A percentile compares a stretch with the other conserved stretches of the same genome.
phyloP scores from a whole-genome alignment of 2,888 invertebrate species.

The Shargacucullia verbasci region DNA sequence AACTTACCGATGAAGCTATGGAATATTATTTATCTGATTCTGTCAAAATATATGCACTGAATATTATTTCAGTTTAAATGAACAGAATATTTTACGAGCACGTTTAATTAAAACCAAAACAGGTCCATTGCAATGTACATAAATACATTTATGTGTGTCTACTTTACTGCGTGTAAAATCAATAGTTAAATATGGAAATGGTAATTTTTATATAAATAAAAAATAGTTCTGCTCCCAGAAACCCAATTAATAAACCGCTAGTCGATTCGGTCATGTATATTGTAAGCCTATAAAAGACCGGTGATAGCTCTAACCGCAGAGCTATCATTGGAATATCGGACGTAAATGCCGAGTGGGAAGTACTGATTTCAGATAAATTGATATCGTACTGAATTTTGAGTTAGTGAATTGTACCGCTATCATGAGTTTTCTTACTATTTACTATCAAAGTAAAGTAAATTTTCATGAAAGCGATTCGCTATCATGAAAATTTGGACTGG shows the following conservation, averaged over 20 bases:
- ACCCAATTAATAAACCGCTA: slow-evolving; percentile 27
- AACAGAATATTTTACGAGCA: too few relatives aligned
- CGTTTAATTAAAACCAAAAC: too few relatives aligned
- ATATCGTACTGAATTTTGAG: slow-evolving; percentile 24
- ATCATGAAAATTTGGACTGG: too few relatives aligned
- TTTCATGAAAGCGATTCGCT: too few relatives aligned
- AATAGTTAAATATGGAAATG: too few relatives aligned
- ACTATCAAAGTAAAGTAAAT: too few relatives aligned
- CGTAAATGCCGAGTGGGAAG: slow-evolving; percentile 23
- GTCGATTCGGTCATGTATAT: slow-evolving; percentile 27
- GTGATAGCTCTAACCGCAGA: slow-evolving; percentile 42
- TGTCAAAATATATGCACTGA: background rate
- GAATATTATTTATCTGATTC: slow-evolving; percentile 14
- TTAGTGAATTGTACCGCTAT: slow-evolving; percentile 7
- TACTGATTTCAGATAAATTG: slow-evolving; percentile 26
- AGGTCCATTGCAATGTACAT: too few relatives aligned
- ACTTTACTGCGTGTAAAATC: too few relatives aligned
- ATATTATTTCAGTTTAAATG: too few relatives aligned
- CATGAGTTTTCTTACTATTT: too few relatives aligned
- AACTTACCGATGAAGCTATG: slow-evolving; percentile 8
- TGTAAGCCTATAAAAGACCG: slow-evolving; percentile 27
- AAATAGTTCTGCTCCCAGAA: background rate
- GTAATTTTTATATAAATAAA: too few relatives aligned
- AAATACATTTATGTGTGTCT: too few relatives aligned
- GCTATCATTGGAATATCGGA: slow-evolving; percentile 32